Evolutionary conservation across 37 sponge, comb jelly and placozoan genomes (phyloP), one percentile per base, ranked within the genome.

Genomic region (Halisarca cf. caerulea): DNA sequence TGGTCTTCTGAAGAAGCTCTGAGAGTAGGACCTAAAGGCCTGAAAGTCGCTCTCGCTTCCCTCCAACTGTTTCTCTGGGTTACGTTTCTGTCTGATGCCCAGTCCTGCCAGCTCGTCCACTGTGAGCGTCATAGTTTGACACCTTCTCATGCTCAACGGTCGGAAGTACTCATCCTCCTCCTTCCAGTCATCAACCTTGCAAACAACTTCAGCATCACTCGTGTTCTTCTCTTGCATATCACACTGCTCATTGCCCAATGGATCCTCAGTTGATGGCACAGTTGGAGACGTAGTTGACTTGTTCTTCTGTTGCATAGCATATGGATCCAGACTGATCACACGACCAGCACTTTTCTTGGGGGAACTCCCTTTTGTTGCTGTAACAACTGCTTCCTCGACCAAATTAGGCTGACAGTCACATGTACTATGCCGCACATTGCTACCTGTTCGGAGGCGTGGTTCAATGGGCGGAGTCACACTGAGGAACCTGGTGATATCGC

Each of bases 391-490:
- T 47, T 47, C 51, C 11, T 47, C 51, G 9, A 47, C 51, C 77
- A 40, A n/a, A 41, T 37, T 44, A 2, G 36, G 20, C 36, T 36
- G 71, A 6, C 71, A 4, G 37, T 53, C 81, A 51, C 8, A 45
- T 11, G 40, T 80, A 34, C 81, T 59, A 8, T 80, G 40, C 9
- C 60, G 75, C 59, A 24, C 41, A 25, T 74, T 43, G 24, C 45
- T 55, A 41, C 15, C 35, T 3, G 38, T 14, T 1, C 66, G 39
- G 39, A 58, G 60, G 24, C 27, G 75, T 23, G 59, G 60, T 3
- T 77, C 70, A 18, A 42, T 34, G 18, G 92, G 88, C 18, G 91
- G 91, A n/a, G 85, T 17, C 20, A 84, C 85, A 6, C 44, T 27
- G 11, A 91, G 79, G 62, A 62, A 58, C 25, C 42, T 58, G 0